Base-by-base conservation (phyloP, 2,797 vertebrate species). In the Peromyscus aztecus region DNA sequence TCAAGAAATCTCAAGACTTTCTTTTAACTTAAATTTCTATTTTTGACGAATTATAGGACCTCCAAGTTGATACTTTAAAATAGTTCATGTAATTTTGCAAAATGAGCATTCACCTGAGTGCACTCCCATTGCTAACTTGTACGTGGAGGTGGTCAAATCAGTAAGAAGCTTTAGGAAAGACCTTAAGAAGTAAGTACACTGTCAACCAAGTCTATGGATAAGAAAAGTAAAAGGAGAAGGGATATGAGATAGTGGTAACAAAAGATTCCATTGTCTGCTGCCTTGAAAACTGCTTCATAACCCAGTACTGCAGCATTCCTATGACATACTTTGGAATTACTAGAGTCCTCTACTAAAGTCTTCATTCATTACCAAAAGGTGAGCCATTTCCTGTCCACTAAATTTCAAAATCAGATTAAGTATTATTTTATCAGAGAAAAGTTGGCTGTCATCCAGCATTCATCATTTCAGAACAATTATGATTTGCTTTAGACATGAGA, bases 381-480 rank as follows among this genome's bases (percentile, higher is more conserved):
- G 94, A 97, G 73, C 86, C 49, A 96, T 97, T 97, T 98, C 94
- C 95, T 97, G 89, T 88, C 92, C 90, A 89, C 49, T 96, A 43
- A 93, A 31, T 92, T 93, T 92, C 80, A 76, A 78, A 91, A 97
- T 97, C 87, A 95, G 80, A 82, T 80, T 97, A 97, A 97, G 86
- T 89, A 95, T 77, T 94, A 65, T 97, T 98, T 96, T 96, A 97
- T 97, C 94, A 97, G 95, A 96, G 81, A 67, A 94, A 78, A 84
- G 46, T 55, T 97, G 97, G 78, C 96, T 96, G 59, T 94, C 77
- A 96, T 63, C 91, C 92, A 94, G 37, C 0, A 23, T 94, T 95
- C 92, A 92, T 97, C 93, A 94, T 96, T 97, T 97, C 77, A 92
- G 91, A 97, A 94, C 55, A 95, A 94, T 96, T 98, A 95, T 96